phyloP scores from a whole-genome alignment of 2,797 vertebrate species.

The Esox lucius region DNA sequence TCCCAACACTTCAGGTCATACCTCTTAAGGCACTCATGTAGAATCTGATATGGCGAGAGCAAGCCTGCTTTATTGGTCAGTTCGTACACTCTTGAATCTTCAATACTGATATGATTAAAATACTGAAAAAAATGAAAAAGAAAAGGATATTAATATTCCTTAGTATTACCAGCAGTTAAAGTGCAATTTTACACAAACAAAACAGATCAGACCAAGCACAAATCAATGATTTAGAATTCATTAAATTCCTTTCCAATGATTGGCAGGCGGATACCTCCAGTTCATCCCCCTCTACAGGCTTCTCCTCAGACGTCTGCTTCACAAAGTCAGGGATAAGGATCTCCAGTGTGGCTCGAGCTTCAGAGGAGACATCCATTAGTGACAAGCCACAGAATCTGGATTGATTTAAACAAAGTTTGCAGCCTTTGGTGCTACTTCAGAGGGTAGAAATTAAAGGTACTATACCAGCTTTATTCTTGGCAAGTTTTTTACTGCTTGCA shows the following conservation, averaged over 20 bases:
- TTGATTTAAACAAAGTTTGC: not conserved
- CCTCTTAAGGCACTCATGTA: slow-evolving; percentile 99
- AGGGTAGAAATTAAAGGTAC: not conserved
- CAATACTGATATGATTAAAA: slow-evolving; percentile 99
- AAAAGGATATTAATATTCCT: not conserved
- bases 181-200: not conserved
- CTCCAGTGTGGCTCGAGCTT: slow-evolving; percentile 98
- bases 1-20: slow-evolving; percentile 46
- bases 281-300: slow-evolving; percentile 94
- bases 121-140: slow-evolving; percentile 78
- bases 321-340: slow-evolving; percentile 99
- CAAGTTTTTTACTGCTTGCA: slow-evolving; percentile 99
- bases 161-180: not conserved
- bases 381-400: not conserved
- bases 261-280: slow-evolving; percentile 82
- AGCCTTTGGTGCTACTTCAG: not conserved
- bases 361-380: slow-evolving; percentile 49
- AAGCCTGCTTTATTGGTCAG: slow-evolving; percentile 99
- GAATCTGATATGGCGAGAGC: slow-evolving; percentile 99
- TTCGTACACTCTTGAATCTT: slow-evolving; percentile 98
- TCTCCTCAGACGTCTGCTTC: slow-evolving; percentile 97
- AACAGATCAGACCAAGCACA: not conserved
- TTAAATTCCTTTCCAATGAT: not conserved
- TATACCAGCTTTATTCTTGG: slow-evolving; percentile 99
- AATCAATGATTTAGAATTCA: not conserved